Evolutionary conservation across 2,113 vertebrate genomes (phyloP).

Genomic region (Thermophis baileyi): DNA sequence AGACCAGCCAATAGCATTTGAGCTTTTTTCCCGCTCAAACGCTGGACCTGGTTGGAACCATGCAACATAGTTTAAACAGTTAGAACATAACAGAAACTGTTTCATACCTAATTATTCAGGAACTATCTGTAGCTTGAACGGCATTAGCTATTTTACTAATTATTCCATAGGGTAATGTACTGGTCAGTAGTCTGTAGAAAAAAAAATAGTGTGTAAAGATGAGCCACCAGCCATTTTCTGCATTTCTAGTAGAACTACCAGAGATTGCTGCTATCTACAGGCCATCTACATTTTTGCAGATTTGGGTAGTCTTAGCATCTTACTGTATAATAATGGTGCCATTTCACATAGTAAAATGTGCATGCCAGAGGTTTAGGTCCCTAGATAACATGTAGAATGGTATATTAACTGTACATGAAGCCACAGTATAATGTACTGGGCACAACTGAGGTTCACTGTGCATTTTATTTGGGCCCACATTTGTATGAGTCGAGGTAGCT

Average conservation of each 20-base stretch:
- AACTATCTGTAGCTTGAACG: not conserved
- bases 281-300: not conserved
- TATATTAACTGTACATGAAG: not conserved
- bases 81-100: no score
- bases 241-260: not conserved
- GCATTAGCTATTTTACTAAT: not conserved
- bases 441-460: not conserved
- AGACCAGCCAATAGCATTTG: no score
- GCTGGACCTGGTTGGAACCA: no score
- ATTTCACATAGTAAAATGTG: not conserved
- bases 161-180: not conserved
- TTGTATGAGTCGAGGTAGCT: not conserved
- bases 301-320: not conserved
- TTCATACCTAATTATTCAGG: not conserved
- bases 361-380: not conserved
- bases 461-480: not conserved
- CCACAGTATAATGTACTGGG: not conserved
- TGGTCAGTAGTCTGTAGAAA: not conserved
- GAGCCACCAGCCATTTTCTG: not conserved
- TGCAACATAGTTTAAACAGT: no score
- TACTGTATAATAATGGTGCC: not conserved
- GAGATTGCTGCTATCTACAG: not conserved
- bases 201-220: not conserved
- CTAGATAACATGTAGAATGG: not conserved
- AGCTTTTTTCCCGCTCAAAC: no score